These are phyloP conservation scores for Zeugodacus cucurbitae DNA, from an alignment of 1,140 invertebrate species.

Conservation along the genomic window DNA sequence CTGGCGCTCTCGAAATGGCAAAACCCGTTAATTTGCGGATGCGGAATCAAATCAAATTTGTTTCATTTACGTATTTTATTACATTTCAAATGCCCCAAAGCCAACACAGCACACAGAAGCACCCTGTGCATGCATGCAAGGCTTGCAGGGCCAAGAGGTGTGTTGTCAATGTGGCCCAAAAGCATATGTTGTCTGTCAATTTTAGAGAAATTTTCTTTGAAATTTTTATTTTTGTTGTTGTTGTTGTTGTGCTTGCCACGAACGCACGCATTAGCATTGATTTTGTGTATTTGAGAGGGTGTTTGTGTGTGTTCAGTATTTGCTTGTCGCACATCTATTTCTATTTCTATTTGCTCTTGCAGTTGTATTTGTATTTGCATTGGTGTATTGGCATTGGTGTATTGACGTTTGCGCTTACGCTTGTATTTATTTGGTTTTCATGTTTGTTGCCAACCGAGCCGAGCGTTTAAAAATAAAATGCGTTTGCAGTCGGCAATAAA, in stretches of 20 bases:
- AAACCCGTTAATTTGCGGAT: slow-evolving; percentile 26
- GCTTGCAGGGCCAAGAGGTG: background rate
- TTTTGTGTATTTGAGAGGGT: background rate
- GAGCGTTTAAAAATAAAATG: background rate
- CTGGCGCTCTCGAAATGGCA: background rate
- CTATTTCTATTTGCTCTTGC: background rate
- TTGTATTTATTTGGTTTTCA: slow-evolving; percentile 1
- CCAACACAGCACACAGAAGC: background rate
- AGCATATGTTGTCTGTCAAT: slow-evolving; percentile 14
- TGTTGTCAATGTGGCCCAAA: background rate
- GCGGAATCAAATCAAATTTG: background rate
- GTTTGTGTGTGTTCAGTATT: background rate
- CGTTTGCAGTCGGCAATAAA: background rate
- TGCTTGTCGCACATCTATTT: background rate
- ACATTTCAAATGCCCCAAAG: background rate
- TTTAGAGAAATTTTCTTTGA: background rate
- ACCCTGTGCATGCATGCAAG: background rate
- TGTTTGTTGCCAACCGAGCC: background rate
- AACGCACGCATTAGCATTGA: background rate
- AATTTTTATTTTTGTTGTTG: background rate
- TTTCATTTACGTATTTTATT: background rate
- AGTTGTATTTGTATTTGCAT: background rate
- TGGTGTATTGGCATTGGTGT: background rate
- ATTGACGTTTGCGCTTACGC: background rate
- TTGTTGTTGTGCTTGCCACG: background rate